These are phyloP conservation scores for Coelopa pilipes DNA, from an alignment of 2,888 invertebrate genomes.

Conservation along the genomic window DNA sequence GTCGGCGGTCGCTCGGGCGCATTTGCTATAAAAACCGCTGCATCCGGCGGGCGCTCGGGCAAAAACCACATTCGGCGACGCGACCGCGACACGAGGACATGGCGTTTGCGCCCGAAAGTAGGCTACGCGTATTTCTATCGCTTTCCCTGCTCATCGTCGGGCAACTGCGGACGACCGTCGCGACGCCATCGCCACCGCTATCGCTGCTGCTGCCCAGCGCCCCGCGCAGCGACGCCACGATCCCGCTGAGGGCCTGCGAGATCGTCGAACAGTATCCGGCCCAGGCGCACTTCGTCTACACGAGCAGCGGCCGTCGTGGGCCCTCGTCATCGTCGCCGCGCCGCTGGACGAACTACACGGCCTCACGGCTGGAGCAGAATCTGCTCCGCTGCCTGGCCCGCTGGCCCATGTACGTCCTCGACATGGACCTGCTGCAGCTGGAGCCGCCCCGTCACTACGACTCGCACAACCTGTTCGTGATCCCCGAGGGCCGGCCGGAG, in stretches of 20 bases:
- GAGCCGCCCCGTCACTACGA: constrained; percentile 51
- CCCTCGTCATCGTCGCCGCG: neutral
- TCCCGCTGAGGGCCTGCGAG: constrained; percentile 39
- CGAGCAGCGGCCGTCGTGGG: neutral
- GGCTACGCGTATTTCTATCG: neutral
- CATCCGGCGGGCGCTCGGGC: neutral
- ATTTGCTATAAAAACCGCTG: constrained; percentile 15
- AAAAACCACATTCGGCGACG: neutral
- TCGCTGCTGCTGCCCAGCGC: neutral
- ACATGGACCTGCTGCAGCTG: constrained; percentile 42
- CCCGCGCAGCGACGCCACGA: neutral
- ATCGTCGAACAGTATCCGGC: constrained; percentile 26
- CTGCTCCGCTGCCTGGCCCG: constrained; percentile 38
- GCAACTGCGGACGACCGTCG: no score
- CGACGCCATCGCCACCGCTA: neutral
- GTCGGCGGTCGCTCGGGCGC: neutral
- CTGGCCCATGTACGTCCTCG: constrained; percentile 42
- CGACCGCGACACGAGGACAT: neutral
- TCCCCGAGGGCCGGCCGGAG: constrained; percentile 42
- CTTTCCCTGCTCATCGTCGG: constrained; percentile 1
- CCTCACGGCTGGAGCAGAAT: constrained; percentile 25
- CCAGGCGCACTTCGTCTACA: constrained; percentile 39
- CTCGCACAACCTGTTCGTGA: constrained; percentile 52
- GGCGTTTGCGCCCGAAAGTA: constrained; percentile 3
- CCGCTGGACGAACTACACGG: neutral